These are phyloP conservation scores for Alcedo quadribrachys DNA, from an alignment of 2,797 vertebrate genomes.

Conservation along the genomic window DNA sequence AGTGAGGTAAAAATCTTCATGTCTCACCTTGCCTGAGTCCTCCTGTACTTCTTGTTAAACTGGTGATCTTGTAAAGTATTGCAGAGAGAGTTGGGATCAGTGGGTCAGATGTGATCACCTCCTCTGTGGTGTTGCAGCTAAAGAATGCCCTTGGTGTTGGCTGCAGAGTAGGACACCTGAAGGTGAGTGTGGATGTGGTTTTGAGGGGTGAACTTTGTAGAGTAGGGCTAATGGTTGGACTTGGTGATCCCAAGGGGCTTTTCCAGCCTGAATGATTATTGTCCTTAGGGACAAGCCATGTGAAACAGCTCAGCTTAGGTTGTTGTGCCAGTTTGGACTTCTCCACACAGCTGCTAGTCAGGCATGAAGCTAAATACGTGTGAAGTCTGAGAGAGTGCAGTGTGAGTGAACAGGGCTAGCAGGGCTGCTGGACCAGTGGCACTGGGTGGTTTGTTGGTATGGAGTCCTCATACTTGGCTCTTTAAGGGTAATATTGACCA, in stretches of 20 bases:
- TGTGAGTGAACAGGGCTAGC: neutral
- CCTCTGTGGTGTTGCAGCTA: too few relatives aligned
- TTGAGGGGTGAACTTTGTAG: too few relatives aligned
- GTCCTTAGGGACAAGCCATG: neutral
- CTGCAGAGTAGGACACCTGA: neutral
- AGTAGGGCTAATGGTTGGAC: too few relatives aligned
- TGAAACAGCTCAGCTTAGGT: neutral
- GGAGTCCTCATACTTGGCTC: accelerated
- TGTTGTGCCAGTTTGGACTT: neutral
- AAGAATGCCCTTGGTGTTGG: too few relatives aligned
- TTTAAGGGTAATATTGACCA: neutral
- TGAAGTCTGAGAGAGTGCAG: neutral
- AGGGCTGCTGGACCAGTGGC: neutral
- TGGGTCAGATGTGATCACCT: neutral
- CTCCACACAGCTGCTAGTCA: neutral
- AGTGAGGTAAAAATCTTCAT: conserved; percentile 85
- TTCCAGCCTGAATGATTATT: too few relatives aligned
- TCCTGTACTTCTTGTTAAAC: neutral
- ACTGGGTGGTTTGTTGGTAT: neutral
- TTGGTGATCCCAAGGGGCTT: too few relatives aligned
- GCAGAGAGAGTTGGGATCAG: neutral
- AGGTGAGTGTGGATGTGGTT: neutral
- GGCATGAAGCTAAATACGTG: neutral
- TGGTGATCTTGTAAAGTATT: neutral
- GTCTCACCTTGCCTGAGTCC: neutral